Conservation (phyloP, 2,888 invertebrate genomes). For the Drosophila lutescens region DNA sequence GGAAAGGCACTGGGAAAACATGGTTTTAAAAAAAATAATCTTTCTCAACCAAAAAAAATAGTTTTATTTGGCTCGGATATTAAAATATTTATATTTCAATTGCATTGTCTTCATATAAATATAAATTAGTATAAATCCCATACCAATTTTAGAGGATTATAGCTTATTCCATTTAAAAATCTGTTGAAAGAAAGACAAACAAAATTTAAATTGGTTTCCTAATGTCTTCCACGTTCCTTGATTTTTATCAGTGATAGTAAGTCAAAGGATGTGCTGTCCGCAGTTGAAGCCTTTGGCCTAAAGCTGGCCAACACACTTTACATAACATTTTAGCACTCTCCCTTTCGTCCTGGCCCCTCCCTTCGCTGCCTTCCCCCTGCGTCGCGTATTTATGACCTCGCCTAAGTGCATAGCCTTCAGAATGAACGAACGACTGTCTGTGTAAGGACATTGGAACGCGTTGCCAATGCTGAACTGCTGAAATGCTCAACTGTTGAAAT, state of each 20-base stretch:
- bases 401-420: constrained; percentile 74
- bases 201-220: no score
- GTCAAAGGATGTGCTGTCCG: constrained; percentile 10
- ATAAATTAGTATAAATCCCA: no score
- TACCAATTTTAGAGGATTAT: no score
- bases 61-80: no score
- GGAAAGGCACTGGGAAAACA: background rate
- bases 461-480: constrained; percentile 57
- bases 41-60: no score
- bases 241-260: background rate
- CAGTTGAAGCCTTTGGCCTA: constrained; percentile 49
- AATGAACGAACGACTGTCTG: constrained; percentile 39
- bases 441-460: constrained; percentile 69
- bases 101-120: no score
- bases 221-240: no score
- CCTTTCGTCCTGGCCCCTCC: background rate
- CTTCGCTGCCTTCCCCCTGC: background rate
- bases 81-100: no score
- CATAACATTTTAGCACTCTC: constrained; percentile 22
- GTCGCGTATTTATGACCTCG: constrained; percentile 68
- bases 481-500: constrained; percentile 17
- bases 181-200: no score
- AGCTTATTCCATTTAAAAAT: no score
- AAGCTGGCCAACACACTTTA: constrained; percentile 54
- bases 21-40: no score